Percentiles rank a stretch among this genome's conserved stretches.
Conservation (phyloP, 2,888 invertebrate species). For the Idaea biselata region DNA sequence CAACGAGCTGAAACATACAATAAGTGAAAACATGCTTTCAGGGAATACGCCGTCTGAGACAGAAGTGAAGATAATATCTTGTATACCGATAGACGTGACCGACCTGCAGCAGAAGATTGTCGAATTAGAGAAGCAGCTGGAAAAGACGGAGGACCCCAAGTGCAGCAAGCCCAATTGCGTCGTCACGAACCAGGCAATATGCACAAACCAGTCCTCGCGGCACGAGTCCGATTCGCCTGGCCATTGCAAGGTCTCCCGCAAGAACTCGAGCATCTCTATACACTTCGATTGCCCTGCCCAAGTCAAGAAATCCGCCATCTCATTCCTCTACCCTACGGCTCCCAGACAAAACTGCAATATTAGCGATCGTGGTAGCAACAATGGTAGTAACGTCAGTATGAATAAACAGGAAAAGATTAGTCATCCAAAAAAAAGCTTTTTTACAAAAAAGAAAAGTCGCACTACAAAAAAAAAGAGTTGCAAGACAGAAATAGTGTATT, state of each 20-base stretch:
- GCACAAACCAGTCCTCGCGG: background rate
- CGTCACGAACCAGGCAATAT: background rate
- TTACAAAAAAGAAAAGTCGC: conserved; percentile 9
- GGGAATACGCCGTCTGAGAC: conserved; percentile 70
- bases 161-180: background rate
- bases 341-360: conserved; percentile 3
- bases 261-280: conserved; percentile 3
- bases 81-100: conserved; percentile 72
- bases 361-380: conserved; percentile 11
- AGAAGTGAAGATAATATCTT: conserved; percentile 74
- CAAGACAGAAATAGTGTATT: conserved; percentile 22
- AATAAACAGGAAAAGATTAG: conserved; percentile 7
- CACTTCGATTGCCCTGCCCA: conserved; percentile 1
- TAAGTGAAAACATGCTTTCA: conserved; percentile 31
- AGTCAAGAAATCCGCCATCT: conserved; percentile 7
- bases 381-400: background rate
- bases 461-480: conserved; percentile 16
- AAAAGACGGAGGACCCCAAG: conserved; percentile 24
- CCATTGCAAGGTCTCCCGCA: background rate
- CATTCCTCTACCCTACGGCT: conserved; percentile 7
- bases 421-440: conserved; percentile 14
- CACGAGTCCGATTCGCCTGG: background rate
- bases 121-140: conserved; percentile 54
- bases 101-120: conserved; percentile 67
- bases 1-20: background rate